Base-by-base conservation (phyloP, 2,113 vertebrate genomes). In the Onychostruthus taczanowskii region DNA sequence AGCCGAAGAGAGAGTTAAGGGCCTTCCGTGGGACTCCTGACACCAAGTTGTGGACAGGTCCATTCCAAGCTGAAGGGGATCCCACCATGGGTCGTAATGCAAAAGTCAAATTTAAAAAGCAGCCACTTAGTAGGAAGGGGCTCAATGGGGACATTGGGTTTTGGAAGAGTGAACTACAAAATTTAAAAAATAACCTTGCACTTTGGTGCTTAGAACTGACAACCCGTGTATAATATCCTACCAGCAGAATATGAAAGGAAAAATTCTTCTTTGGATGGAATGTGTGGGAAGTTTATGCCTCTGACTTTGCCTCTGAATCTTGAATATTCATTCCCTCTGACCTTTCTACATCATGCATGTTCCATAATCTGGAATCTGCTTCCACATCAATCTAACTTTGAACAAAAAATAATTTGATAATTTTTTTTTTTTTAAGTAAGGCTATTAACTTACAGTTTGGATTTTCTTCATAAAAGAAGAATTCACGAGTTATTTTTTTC, bases 231-330 rank as follows among this genome's bases (percentile, higher is more conserved):
- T 89, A 90, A 87, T 86, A 89, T 49, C 76, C 68, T 64, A 95
- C 68, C 28, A 92, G 56, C 24, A 72, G 73, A 90, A 92, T 93
- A 89, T 72, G 75, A 79, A 96, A 93, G 90, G 95, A 91, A 96
- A 96, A 95, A 92, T 76, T 93, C 77, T 73, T 37, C 66, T 66
- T 89, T 93, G 80, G 58, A 77, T 81, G 77, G 79, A 96, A 94
- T 84, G 77, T 94, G 85, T 96, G 84, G 90, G 94, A 95, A 96
- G 94, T 82, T 82, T 86, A 68, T 86, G 82, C 61, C 69, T 90
- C 75, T 46, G 62, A 91, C 80, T 95, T 94, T 94, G 74, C 62
- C 84, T 94, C 82, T 87, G 66, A 92, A 81, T 89, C 86, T 90
- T 95, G 80, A 97, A 84, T 93, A 87, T 93, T 87, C 84, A 90